These are phyloP conservation scores for Nematostella vectensis DNA, from an alignment of 92 coral and sea anemone genomes.

Conservation along the genomic window DNA sequence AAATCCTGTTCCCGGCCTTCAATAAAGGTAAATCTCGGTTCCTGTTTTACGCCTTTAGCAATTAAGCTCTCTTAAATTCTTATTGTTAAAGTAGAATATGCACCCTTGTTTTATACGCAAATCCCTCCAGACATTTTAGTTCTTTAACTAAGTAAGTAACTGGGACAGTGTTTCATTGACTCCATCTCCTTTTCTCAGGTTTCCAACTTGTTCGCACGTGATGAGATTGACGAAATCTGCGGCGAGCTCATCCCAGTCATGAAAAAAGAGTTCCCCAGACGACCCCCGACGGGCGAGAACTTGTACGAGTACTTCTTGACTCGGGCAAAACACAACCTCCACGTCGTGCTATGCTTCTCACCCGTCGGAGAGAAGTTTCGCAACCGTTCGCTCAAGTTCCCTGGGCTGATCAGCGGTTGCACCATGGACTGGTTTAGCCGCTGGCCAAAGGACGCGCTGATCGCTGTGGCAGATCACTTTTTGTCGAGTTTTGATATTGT, in stretches of 20 bases:
- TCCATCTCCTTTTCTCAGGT: too few relatives aligned
- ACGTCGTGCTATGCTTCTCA: conserved; percentile 86
- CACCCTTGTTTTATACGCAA: too few relatives aligned
- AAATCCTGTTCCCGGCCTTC: too few relatives aligned
- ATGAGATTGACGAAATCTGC: conserved; percentile 93
- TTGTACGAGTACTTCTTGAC: conserved; percentile 91
- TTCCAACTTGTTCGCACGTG: conserved; percentile 90
- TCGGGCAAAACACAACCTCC: conserved; percentile 89
- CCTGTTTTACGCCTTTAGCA: too few relatives aligned
- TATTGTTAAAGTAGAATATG: too few relatives aligned
- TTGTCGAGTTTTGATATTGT: conserved; percentile 74
- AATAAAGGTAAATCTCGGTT: too few relatives aligned
- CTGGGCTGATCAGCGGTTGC: conserved; percentile 95
- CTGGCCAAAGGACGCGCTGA: conserved; percentile 98
- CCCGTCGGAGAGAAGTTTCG: conserved; percentile 99
- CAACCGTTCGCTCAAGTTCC: conserved; percentile 91
- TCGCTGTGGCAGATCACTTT: conserved; percentile 94
- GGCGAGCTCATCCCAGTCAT: conserved; percentile 92
- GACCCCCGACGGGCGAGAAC: conserved; percentile 96
- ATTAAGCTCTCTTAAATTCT: too few relatives aligned
- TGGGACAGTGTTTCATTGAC: too few relatives aligned
- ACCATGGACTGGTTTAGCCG: conserved; percentile 99
- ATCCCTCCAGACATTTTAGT: too few relatives aligned
- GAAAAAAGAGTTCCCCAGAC: conserved; percentile 93
- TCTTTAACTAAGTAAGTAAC: too few relatives aligned